A percentile compares a stretch with the other conserved stretches of the same genome.
Evolutionary conservation across 2,797 vertebrate species (phyloP).

Genomic region (Hybognathus amarus): DNA sequence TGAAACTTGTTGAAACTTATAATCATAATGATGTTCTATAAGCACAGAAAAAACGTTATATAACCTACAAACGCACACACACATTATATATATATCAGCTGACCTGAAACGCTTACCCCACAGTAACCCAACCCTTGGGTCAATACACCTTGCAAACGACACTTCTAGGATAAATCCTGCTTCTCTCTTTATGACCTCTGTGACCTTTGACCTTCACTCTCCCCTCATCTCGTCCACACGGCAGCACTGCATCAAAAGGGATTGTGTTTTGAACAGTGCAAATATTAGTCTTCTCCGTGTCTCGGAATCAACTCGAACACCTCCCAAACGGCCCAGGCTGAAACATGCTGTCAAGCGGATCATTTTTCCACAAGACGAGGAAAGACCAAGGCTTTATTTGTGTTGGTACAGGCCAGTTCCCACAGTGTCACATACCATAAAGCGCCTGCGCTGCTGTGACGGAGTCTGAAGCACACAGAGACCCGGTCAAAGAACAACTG

Average conservation of each 20-base stretch:
- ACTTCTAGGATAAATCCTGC: background rate
- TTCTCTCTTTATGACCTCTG: conserved; percentile 41
- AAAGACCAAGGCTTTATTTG: conserved; percentile 68
- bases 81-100: background rate
- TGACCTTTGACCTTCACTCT: conserved; percentile 41
- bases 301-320: conserved; percentile 64
- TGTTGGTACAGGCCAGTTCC: conserved; percentile 71
- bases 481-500: conserved; percentile 62
- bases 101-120: background rate
- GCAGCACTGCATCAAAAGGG: conserved; percentile 48
- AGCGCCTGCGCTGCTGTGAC: conserved; percentile 64
- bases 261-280: conserved; percentile 53
- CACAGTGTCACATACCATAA: conserved; percentile 51
- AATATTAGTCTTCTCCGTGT: conserved; percentile 72
- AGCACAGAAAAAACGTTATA: too few species aligned
- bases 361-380: conserved; percentile 68
- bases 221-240: background rate
- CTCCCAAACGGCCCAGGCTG: conserved; percentile 69
- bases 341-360: conserved; percentile 74
- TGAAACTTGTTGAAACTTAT: too few species aligned
- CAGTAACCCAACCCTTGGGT: background rate
- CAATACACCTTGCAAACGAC: background rate
- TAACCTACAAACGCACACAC: too few species aligned
- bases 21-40: too few species aligned
- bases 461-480: conserved; percentile 44